Conservation (phyloP, 2,888 invertebrate species). For the Anthoptus insignis region DNA sequence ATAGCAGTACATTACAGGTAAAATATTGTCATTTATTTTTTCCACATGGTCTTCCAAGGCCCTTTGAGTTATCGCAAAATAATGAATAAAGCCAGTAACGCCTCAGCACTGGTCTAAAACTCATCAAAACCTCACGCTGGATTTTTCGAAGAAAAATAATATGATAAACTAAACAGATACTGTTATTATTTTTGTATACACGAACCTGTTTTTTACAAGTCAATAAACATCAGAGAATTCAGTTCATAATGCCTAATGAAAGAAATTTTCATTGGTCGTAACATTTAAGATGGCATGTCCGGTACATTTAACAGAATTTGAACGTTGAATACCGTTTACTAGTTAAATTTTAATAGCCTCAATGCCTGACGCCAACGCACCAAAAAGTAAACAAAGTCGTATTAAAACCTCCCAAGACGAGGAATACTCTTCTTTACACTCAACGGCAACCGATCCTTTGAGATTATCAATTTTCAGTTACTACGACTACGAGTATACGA, state of each 20-base stretch:
- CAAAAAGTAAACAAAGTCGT: constrained; percentile 30
- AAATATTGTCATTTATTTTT: too few species aligned
- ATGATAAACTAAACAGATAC: too few species aligned
- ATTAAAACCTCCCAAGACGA: constrained; percentile 34
- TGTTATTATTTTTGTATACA: too few species aligned
- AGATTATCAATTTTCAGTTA: too few species aligned
- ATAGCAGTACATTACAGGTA: too few species aligned
- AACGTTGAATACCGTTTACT: constrained; percentile 33
- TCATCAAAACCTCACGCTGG: too few species aligned
- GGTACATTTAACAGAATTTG: constrained; percentile 1
- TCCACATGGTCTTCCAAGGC: too few species aligned
- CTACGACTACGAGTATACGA: too few species aligned
- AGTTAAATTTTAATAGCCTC: constrained; percentile 34
- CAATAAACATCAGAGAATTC: constrained; percentile 14
- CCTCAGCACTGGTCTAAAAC: too few species aligned
- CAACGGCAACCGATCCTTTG: neutral
- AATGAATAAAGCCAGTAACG: too few species aligned
- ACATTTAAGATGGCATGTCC: constrained; percentile 24
- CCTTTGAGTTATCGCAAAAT: too few species aligned
- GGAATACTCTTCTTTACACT: constrained; percentile 6
- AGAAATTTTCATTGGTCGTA: constrained; percentile 25
- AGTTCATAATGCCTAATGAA: constrained; percentile 21
- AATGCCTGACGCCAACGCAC: constrained; percentile 34
- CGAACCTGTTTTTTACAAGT: constrained; percentile 15
- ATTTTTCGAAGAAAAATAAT: too few species aligned